Evolutionary conservation across 2,113 vertebrate genomes (phyloP), one percentile per base, ranked within the genome.

Genomic region (Gymnocephalus cernua): DNA sequence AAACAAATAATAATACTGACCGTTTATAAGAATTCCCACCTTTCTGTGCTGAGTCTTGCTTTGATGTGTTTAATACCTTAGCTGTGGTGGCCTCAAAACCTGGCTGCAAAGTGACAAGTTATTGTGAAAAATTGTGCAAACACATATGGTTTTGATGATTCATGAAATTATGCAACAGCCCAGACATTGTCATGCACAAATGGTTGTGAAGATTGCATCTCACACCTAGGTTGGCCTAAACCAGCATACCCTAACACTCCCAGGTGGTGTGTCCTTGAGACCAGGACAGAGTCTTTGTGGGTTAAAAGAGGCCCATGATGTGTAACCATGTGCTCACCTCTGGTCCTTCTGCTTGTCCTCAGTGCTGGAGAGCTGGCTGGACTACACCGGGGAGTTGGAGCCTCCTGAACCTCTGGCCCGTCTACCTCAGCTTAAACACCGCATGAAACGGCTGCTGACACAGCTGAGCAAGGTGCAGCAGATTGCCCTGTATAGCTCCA

Each of bases 361-460:
- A 99, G 98, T 99, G 84, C 82, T 99, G 89, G 98, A 99, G 93
- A 99, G 98, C 75, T 99, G 97, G 96, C 94, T 99, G 93, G 98
- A 99, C 95, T 99, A 97, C 86, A 98, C 97, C 0, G 98, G 98
- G 70, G 98, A 99, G 83, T 93, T 99, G 94, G 98, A 99, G 77
- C 98, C 98, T 21, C 98, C 98, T 0, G 97, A 99, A 69, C 98
- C 98, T 0, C 93, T 99, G 57, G 97, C 97, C 48, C 96, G 98
- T 51, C 96, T 99, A 59, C 98, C 98, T 8, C 98, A 99, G 79
- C 97, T 99, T 84, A 99, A 99, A 71, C 97, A 97, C 56, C 97
- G 97, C 84, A 97, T 99, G 92, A 99, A 99, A 86, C 96, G 97
- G 79, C 96, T 99, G 79, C 95, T 99, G 62, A 95, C 89, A 0